Evolutionary conservation across 2,113 vertebrate genomes (phyloP), one percentile per base, ranked within the genome.

Genomic region (Crypturellus undulatus): DNA sequence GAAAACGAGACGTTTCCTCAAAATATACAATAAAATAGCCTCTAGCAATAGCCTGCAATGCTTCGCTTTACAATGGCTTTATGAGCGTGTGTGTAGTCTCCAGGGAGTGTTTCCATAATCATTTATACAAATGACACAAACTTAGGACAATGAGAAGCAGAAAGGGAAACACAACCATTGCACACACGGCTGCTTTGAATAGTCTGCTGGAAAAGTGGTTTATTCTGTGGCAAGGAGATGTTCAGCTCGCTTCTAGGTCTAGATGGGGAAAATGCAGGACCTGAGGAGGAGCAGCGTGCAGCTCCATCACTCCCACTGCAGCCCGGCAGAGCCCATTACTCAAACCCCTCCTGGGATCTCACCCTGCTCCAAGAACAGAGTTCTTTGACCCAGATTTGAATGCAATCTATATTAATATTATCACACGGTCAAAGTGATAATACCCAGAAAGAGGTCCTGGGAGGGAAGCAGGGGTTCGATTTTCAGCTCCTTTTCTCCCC

Each of bases 111-210:
- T 96, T 90, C 88, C 69, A 69, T 94, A 93, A 92, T 96, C 80
- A 92, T 96, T 92, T 97, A 82, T 95, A 96, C 90, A 95, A 96
- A 96, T 90, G 93, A 95, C 83, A 95, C 84, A 84, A 93, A 90
- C 85, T 87, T 89, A 90, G 73, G 95, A 96, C 90, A 94, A 75
- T 84, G 90, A 90, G 84, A 86, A 71, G 36, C 51, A 91, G 82
- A 93, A 90, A 81, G 65, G 73, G 40, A 94, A 94, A 92, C 78
- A 52, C 51, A 92, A 45, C 76, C 79, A 52, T 43, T 32, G 45
- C 9, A 43, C 36, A 71, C 20, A 32, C 20, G 16, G 32, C 59
- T 86, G 45, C 75, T 92, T 80, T 60, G 79, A 93, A 68, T 7
- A 83, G 58, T 70, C 85, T 80, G 65, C 62, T 81, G 58, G 34